Conservation (phyloP, 2,888 invertebrate genomes). For the Aleiodes alternator region DNA sequence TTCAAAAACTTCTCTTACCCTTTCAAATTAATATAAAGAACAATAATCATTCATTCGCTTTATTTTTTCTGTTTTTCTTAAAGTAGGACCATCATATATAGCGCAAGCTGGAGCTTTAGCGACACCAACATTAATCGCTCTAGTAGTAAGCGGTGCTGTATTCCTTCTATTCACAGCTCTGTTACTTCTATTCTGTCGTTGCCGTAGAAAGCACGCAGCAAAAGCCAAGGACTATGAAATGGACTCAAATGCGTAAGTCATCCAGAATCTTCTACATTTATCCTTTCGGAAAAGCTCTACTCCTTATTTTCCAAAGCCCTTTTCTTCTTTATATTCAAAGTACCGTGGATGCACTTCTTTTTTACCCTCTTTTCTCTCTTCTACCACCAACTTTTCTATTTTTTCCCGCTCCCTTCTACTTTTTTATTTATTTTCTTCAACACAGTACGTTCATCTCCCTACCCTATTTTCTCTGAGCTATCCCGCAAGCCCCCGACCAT, state of each 20-base stretch:
- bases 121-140: conserved; percentile 86
- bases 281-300: conserved; percentile 31
- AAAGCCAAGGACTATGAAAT: conserved; percentile 93
- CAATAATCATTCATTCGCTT: too few species aligned
- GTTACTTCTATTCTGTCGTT: conserved; percentile 89
- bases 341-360: conserved; percentile 41
- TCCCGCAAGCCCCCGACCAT: conserved; percentile 55
- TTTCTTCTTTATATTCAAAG: conserved; percentile 48
- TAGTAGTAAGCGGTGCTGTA: conserved; percentile 88
- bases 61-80: not conserved
- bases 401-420: conserved; percentile 28
- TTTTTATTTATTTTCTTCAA: conserved; percentile 42
- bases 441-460: conserved; percentile 33
- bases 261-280: conserved; percentile 47
- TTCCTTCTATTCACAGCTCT: conserved; percentile 86
- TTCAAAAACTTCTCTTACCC: not conserved
- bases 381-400: conserved; percentile 24
- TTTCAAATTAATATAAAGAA: too few species aligned
- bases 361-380: conserved; percentile 34
- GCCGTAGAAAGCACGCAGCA: conserved; percentile 88
- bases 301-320: conserved; percentile 28
- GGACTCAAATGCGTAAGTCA: conserved; percentile 81
- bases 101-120: conserved; percentile 86
- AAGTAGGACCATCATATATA: conserved; percentile 89
- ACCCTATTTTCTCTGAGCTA: conserved; percentile 52